Conservation (phyloP, 1,140 invertebrate genomes). For the Drosophila arizonae region DNA sequence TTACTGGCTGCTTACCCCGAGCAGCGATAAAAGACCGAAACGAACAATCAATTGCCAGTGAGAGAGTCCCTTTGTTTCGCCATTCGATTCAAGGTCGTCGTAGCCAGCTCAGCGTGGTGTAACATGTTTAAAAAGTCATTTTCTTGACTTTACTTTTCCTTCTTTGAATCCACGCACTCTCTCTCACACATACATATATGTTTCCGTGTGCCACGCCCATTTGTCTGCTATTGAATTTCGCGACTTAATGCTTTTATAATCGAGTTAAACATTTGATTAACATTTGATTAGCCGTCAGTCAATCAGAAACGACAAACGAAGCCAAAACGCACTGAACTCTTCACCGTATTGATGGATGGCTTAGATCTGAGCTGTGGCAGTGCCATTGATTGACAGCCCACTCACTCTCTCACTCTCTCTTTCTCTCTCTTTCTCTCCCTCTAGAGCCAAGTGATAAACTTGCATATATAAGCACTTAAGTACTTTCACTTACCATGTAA, state of each 20-base stretch:
- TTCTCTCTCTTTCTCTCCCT: background rate
- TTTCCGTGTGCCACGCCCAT: slow-evolving; percentile 13
- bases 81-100: slow-evolving; percentile 27
- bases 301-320: slow-evolving; percentile 38
- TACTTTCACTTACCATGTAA: slow-evolving; percentile 88
- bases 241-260: slow-evolving; percentile 72
- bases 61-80: slow-evolving; percentile 17
- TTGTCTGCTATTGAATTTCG: slow-evolving; percentile 24
- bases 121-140: slow-evolving; percentile 46
- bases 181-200: background rate
- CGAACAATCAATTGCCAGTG: slow-evolving; percentile 31
- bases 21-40: slow-evolving; percentile 15
- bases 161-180: slow-evolving; percentile 2
- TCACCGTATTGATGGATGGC: slow-evolving; percentile 64
- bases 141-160: background rate
- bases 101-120: slow-evolving; percentile 3
- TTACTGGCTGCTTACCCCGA: background rate
- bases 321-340: slow-evolving; percentile 6
- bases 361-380: slow-evolving; percentile 47
- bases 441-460: slow-evolving; percentile 2
- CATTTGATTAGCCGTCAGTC: slow-evolving; percentile 73
- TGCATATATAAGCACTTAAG: slow-evolving; percentile 12
- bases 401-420: background rate
- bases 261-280: slow-evolving; percentile 54
- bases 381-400: slow-evolving; percentile 38